These are phyloP conservation scores for Leucophenga maculata DNA, from an alignment of 2,888 invertebrate genomes.

Conservation along the genomic window DNA sequence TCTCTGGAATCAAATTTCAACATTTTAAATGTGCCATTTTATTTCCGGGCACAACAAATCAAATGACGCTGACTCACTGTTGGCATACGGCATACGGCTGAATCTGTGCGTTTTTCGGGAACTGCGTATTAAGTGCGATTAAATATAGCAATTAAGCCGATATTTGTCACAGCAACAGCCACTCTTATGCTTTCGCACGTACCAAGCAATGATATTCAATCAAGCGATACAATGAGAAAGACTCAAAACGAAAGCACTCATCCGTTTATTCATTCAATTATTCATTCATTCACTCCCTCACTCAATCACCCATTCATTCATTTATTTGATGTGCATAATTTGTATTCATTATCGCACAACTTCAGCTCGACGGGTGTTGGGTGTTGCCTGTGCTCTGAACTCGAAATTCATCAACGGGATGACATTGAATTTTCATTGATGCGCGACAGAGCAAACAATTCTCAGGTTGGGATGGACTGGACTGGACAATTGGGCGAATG, in stretches of 20 bases:
- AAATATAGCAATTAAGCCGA: background rate
- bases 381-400: slow-evolving; percentile 4
- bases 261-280: background rate
- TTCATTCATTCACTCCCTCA: background rate
- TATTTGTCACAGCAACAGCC: background rate
- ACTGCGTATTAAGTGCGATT: background rate
- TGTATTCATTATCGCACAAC: slow-evolving; percentile 37
- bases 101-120: no score
- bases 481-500: background rate
- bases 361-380: background rate
- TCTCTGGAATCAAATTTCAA: no score
- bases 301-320: background rate
- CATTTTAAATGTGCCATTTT: no score
- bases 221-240: background rate
- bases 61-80: no score
- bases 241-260: background rate
- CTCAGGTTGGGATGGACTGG: background rate
- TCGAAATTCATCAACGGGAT: slow-evolving; percentile 33
- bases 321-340: slow-evolving; percentile 36
- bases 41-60: no score
- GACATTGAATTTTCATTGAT: slow-evolving; percentile 25
- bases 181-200: background rate
- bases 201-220: background rate
- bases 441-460: background rate
- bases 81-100: no score